These are phyloP conservation scores for Bovichtus diacanthus DNA, from an alignment of 2,797 vertebrate species.

Conservation along the genomic window DNA sequence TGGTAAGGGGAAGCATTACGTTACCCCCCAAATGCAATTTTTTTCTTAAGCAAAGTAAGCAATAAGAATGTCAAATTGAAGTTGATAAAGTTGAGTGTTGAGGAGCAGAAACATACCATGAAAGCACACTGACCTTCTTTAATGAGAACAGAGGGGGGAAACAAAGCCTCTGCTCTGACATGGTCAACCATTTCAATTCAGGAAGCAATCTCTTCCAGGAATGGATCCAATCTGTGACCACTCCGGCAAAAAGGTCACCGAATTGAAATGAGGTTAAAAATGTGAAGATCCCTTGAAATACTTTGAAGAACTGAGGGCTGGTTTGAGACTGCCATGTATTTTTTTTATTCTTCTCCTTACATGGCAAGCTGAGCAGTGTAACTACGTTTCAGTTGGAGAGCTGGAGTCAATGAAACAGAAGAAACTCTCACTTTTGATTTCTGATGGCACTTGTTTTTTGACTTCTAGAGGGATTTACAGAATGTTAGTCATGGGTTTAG, in stretches of 20 bases:
- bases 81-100: not conserved
- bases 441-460: too few species aligned
- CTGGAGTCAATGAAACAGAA: slow-evolving; percentile 44
- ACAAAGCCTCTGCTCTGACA: slow-evolving; percentile 34
- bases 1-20: too few species aligned
- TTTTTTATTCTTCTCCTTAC: slow-evolving; percentile 24
- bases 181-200: slow-evolving; percentile 58
- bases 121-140: slow-evolving; percentile 7
- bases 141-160: slow-evolving; percentile 25
- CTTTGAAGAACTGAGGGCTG: slow-evolving; percentile 50
- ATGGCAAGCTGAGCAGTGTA: slow-evolving; percentile 28
- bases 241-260: slow-evolving; percentile 59
- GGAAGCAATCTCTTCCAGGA: slow-evolving; percentile 64
- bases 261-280: slow-evolving; percentile 68
- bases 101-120: not conserved
- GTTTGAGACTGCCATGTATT: slow-evolving; percentile 16
- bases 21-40: too few species aligned
- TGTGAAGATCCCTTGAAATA: slow-evolving; percentile 53
- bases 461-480: not conserved
- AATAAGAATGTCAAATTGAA: not conserved
- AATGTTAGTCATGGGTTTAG: not conserved
- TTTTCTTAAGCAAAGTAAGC: not conserved
- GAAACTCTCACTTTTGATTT: slow-evolving; percentile 18
- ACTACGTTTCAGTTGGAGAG: too few species aligned
- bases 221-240: slow-evolving; percentile 65